phyloP scores from a whole-genome alignment of 2,113 vertebrate species.

The Malurus alboscapulatus region DNA sequence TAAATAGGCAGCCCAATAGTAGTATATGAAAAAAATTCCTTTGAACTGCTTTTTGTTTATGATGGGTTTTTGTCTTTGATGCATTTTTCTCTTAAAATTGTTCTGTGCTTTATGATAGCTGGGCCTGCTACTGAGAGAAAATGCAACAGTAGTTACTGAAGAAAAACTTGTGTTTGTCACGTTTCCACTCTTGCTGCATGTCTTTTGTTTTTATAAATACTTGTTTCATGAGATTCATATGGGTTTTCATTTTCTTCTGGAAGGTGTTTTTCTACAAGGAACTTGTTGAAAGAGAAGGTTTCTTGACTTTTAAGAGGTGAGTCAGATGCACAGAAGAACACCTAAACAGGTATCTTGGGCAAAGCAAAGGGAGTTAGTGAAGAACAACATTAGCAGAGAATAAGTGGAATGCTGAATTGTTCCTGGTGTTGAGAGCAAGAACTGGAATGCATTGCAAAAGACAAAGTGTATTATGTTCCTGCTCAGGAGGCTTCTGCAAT shows the following conservation, averaged over 20 bases:
- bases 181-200: neutral
- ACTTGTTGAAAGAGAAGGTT: neutral
- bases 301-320: neutral
- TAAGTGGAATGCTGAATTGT: neutral
- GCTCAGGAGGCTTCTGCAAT: neutral
- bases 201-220: neutral
- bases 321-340: neutral
- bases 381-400: neutral
- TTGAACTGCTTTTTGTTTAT: neutral
- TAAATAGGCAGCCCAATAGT: neutral
- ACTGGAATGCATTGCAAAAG: neutral
- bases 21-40: neutral
- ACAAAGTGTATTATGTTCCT: neutral
- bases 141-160: neutral
- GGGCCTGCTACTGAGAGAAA: neutral
- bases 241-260: neutral
- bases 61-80: neutral
- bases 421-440: neutral
- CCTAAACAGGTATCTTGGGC: neutral
- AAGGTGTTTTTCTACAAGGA: neutral
- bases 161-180: neutral
- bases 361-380: neutral
- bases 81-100: neutral
- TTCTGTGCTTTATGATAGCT: neutral
- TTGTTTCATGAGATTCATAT: neutral